Conservation (phyloP, 1,140 invertebrate genomes). For the Vanessa tameamea region DNA sequence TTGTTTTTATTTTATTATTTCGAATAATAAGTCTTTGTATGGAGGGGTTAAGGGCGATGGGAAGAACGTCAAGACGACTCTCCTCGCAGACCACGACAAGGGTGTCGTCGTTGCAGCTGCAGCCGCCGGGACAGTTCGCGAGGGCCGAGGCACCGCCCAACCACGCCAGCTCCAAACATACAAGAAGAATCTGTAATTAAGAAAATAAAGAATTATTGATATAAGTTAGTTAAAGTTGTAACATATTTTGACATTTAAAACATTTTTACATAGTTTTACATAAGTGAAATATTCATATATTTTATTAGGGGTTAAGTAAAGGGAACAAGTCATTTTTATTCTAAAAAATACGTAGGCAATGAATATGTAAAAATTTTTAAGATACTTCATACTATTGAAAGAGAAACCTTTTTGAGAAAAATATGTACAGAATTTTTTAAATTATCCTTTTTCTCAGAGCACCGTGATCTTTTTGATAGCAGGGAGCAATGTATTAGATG, state of each 20-base stretch:
- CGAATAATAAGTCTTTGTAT: slow-evolving; percentile 91
- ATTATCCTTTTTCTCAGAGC: slow-evolving; percentile 13
- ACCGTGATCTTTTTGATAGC: slow-evolving; percentile 48
- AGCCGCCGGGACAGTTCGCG: slow-evolving; percentile 88
- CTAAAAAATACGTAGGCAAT: no score
- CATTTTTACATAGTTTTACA: no score
- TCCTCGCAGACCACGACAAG: slow-evolving; percentile 92
- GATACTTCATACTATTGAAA: no score
- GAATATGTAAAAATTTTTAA: no score
- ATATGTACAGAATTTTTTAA: background rate
- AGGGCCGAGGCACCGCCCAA: slow-evolving; percentile 71
- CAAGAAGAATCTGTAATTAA: slow-evolving; percentile 65
- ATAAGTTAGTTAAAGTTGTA: background rate
- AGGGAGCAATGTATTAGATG: slow-evolving; percentile 48
- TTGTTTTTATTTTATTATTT: slow-evolving; percentile 92
- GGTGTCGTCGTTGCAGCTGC: slow-evolving; percentile 93
- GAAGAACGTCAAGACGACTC: slow-evolving; percentile 92
- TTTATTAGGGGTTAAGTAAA: no score
- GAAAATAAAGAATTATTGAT: slow-evolving; percentile 10
- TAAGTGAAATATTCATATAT: no score
- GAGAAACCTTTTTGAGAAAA: background rate
- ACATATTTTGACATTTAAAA: background rate
- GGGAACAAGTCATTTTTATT: no score
- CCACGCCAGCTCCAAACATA: slow-evolving; percentile 59
- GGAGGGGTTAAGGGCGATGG: slow-evolving; percentile 94